phyloP scores from a whole-genome alignment of 2,113 vertebrate genomes.

The Coturnix japonica region DNA sequence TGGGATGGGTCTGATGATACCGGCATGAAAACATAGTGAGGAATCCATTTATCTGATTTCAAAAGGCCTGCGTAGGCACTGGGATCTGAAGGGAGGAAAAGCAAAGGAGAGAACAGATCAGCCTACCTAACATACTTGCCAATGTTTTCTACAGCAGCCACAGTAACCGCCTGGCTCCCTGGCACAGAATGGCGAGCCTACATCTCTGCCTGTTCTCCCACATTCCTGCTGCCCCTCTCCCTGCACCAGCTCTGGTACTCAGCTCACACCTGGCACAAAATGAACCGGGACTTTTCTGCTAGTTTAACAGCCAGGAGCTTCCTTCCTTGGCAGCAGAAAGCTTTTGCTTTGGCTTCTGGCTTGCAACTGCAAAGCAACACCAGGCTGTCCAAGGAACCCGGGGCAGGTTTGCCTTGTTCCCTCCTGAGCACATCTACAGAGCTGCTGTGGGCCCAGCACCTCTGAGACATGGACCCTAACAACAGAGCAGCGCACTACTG shows the following conservation, averaged over 20 bases:
- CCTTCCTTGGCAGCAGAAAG: neutral
- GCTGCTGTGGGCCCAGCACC: accelerated
- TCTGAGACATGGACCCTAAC: accelerated
- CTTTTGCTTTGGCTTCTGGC: neutral
- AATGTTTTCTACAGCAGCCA: neutral
- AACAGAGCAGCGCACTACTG: neutral
- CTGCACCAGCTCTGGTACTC: neutral
- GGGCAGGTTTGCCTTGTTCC: neutral
- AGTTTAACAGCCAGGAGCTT: neutral
- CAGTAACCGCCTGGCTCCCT: neutral
- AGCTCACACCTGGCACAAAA: neutral
- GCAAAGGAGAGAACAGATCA: neutral
- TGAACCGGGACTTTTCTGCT: neutral
- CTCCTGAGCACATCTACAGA: accelerated
- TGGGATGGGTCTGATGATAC: neutral
- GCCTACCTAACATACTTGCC: neutral
- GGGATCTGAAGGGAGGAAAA: neutral
- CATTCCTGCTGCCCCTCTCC: neutral
- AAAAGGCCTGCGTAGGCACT: neutral
- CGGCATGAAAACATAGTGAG: accelerated
- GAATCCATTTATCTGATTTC: neutral
- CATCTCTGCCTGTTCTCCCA: neutral
- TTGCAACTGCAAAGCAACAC: neutral
- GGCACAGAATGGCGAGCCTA: neutral
- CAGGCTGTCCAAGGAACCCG: no score